phyloP scores from a whole-genome alignment of 1,140 invertebrate species.

The Drosophila hydei region DNA sequence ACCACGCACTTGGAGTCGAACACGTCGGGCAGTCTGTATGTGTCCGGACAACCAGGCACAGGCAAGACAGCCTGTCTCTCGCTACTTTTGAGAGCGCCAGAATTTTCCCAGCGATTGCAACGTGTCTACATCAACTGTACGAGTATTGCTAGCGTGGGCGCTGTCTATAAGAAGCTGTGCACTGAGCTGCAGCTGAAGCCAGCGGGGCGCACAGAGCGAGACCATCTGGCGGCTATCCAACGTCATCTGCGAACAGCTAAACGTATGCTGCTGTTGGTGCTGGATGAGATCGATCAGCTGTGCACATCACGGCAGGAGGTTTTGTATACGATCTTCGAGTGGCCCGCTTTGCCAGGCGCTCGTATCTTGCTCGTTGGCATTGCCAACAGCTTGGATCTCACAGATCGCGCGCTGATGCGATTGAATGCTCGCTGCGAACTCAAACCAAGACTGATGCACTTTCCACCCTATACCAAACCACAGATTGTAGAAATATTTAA shows the following conservation, averaged over 20 bases:
- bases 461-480: slow-evolving; percentile 95
- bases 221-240: slow-evolving; percentile 87
- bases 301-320: slow-evolving; percentile 91
- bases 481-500: slow-evolving; percentile 95
- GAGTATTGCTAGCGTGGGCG: slow-evolving; percentile 89
- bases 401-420: slow-evolving; percentile 94
- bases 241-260: slow-evolving; percentile 88
- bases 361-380: slow-evolving; percentile 95
- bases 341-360: slow-evolving; percentile 90
- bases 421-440: slow-evolving; percentile 90
- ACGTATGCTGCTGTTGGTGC: slow-evolving; percentile 91
- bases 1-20: slow-evolving; percentile 87
- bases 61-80: slow-evolving; percentile 96
- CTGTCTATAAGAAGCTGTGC: slow-evolving; percentile 89
- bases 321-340: slow-evolving; percentile 97
- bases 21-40: slow-evolving; percentile 93
- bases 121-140: slow-evolving; percentile 93
- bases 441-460: slow-evolving; percentile 92
- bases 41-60: slow-evolving; percentile 97
- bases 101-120: slow-evolving; percentile 86
- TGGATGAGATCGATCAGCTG: slow-evolving; percentile 98
- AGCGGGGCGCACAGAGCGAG: slow-evolving; percentile 86
- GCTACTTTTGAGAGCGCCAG: slow-evolving; percentile 87
- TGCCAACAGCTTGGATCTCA: slow-evolving; percentile 98
- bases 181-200: slow-evolving; percentile 87